Evolutionary conservation across 2,888 invertebrate genomes (phyloP), one percentile per base, ranked within the genome.

Genomic region (Hipparchia semele): DNA sequence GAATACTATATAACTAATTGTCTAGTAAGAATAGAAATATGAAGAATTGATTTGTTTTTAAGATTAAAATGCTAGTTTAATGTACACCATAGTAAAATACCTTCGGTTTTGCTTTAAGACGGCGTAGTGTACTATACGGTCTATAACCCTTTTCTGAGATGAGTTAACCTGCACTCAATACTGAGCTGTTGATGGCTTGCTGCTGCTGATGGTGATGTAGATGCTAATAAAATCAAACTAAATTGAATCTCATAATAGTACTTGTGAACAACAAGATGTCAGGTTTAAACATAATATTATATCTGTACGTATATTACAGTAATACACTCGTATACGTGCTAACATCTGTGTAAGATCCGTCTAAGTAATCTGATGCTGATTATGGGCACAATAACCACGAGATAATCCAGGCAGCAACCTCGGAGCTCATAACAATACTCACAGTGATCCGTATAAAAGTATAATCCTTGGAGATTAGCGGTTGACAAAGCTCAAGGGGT

Each of bases 401-500:
- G 59, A 46, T 68, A 59, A 68, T 68, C 68, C 68, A 51, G 9
- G 5, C 58, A 71, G 60, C 66, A 71, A 60, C n/a, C 73, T 68
- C 39, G 23, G 46, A 61, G 53, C 68, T 74, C 53, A 68, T 68
- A 68, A 74, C 76, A 74, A 71, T 72, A 66, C 68, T 49, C 62
- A 33, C 58, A 66, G 58, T 56, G 45, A 61, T 61, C 51, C 68
- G 60, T 65, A 60, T 72, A 62, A 71, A 67, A 75, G 67, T 72
- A 72, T 76, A 74, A 76, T 76, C 75, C 74, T 68, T 59, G 82
- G 77, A 85, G 86, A 88, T 89, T 86, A 88, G 82, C 80, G 82
- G 80, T 64, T 70, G 68, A 71, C 53, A 69, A 53, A 65, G 74
- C 61, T 74, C 58, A 67, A 60, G 62, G 73, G 75, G 72, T 74